Base-by-base conservation (phyloP, 2,797 vertebrate genomes). In the Clarias platycephalus region DNA sequence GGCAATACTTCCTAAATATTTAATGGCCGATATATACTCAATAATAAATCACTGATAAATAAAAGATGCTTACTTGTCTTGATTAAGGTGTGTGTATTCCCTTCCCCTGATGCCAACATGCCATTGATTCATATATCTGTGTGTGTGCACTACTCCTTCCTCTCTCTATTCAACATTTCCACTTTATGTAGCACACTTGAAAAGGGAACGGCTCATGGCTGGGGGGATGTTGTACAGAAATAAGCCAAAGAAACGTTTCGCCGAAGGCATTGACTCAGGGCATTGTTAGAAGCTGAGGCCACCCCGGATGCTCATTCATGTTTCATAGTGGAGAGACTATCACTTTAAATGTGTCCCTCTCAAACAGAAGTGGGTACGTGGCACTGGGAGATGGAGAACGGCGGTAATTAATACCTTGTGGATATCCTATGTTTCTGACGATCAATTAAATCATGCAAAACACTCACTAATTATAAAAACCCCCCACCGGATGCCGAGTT, bases 401-500 rank as follows among this genome's bases (percentile, higher is more conserved):
- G 88, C 85, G 70, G 88, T 93, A 94, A 94, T 94, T 94, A 93
- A 94, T 91, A 93, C 91, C 92, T 92, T 92, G 91, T 91, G 92
- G 93, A 94, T 93, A 88, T 92, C 91, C 87, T 85, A 87, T 64
- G 37, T 84, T 90, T 88, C 89, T 90, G 89, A 88, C 91, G 91
- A 93, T 93, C 81, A 89, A 94, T 93, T 91, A 93, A 93, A 94
- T 94, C 92, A 92, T 91, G 92, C 92, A 94, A 93, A 93, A 92
- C 91, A 91, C 91, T 90, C 88, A 53, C 89, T 93, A 94, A 94
- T 93, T 93, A 93, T 91, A 91, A 88, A 53, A 79, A 89, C 90
- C 89, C 91, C 85, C 90, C 88, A 83, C 84, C 87, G 90, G 89
- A 93, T 88, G 86, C 85, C 76, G 83, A 87, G 86, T 86, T 89